phyloP scores from a whole-genome alignment of 2,888 invertebrate genomes.

The Plutella xylostella region DNA sequence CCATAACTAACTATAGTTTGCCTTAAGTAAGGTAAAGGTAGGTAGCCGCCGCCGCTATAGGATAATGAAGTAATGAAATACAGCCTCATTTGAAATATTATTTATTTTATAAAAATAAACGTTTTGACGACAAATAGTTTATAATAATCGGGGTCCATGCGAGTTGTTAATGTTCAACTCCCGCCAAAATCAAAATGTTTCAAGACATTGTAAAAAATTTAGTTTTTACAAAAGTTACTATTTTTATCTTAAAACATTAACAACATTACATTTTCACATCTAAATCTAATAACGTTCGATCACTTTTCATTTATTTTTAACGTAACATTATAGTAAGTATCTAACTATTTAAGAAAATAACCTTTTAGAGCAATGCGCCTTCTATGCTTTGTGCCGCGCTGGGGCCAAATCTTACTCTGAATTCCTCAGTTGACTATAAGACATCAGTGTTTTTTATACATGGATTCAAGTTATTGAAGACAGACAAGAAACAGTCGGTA shows the following conservation, averaged over 20 bases:
- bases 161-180: constrained; percentile 54
- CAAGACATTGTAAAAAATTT: constrained; percentile 77
- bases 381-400: neutral
- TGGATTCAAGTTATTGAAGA: neutral
- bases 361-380: constrained; percentile 18
- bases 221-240: constrained; percentile 79
- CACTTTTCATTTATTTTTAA: constrained; percentile 47
- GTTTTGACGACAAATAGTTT: constrained; percentile 71
- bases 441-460: neutral
- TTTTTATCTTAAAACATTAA: constrained; percentile 73
- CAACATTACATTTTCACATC: constrained; percentile 69
- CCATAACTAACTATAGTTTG: too few relatives aligned
- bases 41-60: too few relatives aligned
- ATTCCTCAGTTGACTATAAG: too few relatives aligned
- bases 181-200: constrained; percentile 71
- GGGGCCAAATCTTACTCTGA: too few relatives aligned
- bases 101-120: constrained; percentile 72
- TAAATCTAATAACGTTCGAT: constrained; percentile 68
- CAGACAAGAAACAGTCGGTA: neutral
- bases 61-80: constrained; percentile 16
- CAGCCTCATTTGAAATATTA: constrained; percentile 56
- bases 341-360: constrained; percentile 56
- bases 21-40: too few relatives aligned
- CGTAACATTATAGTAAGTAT: constrained; percentile 34
- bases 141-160: constrained; percentile 68